Percentiles rank a stretch among this genome's conserved stretches.
phyloP scores from a whole-genome alignment of 2,113 vertebrate species.

The Felis catus region DNA sequence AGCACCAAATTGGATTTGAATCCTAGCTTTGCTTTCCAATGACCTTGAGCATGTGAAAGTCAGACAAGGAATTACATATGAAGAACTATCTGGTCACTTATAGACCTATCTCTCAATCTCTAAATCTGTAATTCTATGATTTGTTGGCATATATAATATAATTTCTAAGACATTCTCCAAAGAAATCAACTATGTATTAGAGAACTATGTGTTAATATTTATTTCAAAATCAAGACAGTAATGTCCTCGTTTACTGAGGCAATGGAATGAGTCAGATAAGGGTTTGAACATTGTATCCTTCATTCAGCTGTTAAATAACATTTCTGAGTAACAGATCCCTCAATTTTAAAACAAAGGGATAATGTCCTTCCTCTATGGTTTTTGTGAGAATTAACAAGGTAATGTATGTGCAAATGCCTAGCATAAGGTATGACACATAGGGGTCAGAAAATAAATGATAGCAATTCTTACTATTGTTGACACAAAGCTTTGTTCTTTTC shows the following conservation, averaged over 20 bases:
- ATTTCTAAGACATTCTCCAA: slow-evolving; percentile 3
- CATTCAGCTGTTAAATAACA: background rate
- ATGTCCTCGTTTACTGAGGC: background rate
- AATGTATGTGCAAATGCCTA: background rate
- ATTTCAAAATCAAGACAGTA: slow-evolving; percentile 10
- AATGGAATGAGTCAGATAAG: background rate
- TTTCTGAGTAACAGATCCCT: background rate
- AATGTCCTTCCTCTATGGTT: background rate
- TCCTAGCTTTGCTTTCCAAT: slow-evolving; percentile 61
- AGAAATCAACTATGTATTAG: background rate
- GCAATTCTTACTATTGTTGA: slow-evolving; percentile 36
- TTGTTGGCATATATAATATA: background rate
- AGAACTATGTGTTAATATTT: background rate
- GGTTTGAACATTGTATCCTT: background rate
- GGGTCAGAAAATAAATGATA: slow-evolving; percentile 54
- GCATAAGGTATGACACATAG: background rate
- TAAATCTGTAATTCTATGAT: background rate
- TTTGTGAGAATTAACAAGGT: slow-evolving; percentile 33
- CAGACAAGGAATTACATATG: slow-evolving; percentile 8
- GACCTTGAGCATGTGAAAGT: slow-evolving; percentile 68
- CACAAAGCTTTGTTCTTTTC: slow-evolving; percentile 38
- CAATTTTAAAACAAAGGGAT: background rate
- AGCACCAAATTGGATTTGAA: slow-evolving; percentile 78
- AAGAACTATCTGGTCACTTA: slow-evolving; percentile 35
- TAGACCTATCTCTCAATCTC: background rate